Evolutionary conservation across 1,140 invertebrate genomes (phyloP).

Genomic region (Myzus persicae): DNA sequence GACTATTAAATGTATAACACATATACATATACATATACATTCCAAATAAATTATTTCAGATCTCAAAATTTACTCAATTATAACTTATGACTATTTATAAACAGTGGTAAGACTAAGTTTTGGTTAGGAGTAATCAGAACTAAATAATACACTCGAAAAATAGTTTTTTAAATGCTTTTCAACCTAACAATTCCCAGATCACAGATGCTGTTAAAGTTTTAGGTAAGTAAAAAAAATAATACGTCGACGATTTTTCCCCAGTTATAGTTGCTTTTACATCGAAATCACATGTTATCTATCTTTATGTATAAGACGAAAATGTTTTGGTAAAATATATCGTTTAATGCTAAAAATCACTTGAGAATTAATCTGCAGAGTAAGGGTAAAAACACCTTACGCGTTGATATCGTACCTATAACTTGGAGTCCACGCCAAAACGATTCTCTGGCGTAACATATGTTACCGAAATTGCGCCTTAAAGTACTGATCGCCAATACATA

Average conservation of each 20-base stretch:
- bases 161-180: neutral
- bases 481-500: neutral
- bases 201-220: neutral
- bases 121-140: neutral
- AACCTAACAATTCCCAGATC: neutral
- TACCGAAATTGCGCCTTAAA: neutral
- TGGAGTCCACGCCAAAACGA: neutral
- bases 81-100: neutral
- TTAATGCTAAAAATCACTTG: neutral
- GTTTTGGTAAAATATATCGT: neutral
- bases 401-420: neutral
- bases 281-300: neutral
- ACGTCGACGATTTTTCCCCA: neutral
- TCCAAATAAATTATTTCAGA: neutral
- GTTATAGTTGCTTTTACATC: neutral
- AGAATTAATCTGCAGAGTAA: conserved; percentile 1
- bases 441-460: neutral
- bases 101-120: neutral
- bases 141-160: neutral
- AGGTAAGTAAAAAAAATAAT: neutral
- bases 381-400: neutral
- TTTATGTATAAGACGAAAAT: neutral
- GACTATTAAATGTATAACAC: no score
- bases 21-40: neutral
- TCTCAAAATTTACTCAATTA: neutral